A percentile compares a stretch with the other conserved stretches of the same genome.
These are phyloP conservation scores for Kuschelorhynchus macadamiae DNA, from an alignment of 2,888 invertebrate genomes.

Conservation along the genomic window DNA sequence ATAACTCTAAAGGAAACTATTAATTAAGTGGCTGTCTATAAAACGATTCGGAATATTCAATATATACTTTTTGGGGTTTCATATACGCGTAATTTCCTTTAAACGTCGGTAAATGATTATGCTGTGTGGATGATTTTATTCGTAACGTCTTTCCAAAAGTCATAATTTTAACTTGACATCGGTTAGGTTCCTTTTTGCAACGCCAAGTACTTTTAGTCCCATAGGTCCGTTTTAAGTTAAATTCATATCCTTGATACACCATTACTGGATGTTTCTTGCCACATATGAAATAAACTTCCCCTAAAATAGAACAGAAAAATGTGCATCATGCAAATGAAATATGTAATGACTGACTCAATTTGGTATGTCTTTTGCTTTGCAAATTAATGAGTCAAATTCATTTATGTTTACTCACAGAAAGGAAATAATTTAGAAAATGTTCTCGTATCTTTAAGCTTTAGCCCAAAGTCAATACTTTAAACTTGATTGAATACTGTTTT, in stretches of 20 bases:
- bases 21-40: not conserved
- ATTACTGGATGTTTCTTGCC: constrained; percentile 36
- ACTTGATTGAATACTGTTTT: too few relatives aligned
- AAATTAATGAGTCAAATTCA: too few relatives aligned
- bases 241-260: constrained; percentile 36
- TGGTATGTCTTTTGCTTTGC: too few relatives aligned
- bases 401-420: too few relatives aligned
- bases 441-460: too few relatives aligned
- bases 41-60: constrained; percentile 25
- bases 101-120: constrained; percentile 36
- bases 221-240: constrained; percentile 10
- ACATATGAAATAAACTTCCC: too few relatives aligned
- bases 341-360: too few relatives aligned
- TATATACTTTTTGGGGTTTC: constrained; percentile 17
- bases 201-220: constrained; percentile 29
- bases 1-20: too few relatives aligned
- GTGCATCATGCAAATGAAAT: too few relatives aligned
- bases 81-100: constrained; percentile 12
- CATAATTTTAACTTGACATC: constrained; percentile 23
- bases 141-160: constrained; percentile 26
- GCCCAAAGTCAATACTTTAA: too few relatives aligned
- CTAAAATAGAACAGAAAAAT: too few relatives aligned
- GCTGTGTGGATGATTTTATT: constrained; percentile 17
- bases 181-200: constrained; percentile 18
- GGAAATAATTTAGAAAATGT: too few relatives aligned